Percentiles rank a stretch among this genome's conserved stretches.
phyloP scores from a whole-genome alignment of 1,140 invertebrate species.

The Diorhabda elongata region DNA sequence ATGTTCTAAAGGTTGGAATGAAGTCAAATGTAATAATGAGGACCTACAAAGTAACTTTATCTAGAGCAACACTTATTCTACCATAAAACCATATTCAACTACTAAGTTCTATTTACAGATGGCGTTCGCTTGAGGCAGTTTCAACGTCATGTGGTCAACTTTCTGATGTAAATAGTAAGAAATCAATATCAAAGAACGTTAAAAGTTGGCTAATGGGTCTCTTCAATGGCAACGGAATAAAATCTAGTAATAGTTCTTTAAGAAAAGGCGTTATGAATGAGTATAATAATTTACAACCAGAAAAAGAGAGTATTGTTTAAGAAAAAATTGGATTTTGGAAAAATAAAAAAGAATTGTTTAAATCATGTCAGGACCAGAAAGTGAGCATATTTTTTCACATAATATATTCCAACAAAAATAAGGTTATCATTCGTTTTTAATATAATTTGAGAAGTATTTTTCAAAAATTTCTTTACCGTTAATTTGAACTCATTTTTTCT shows the following conservation, averaged over 20 bases:
- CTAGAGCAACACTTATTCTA: no score
- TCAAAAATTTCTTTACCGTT: no score
- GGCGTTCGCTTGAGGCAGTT: conserved; percentile 71
- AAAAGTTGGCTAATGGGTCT: conserved; percentile 66
- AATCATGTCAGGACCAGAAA: no score
- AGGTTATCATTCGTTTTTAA: no score
- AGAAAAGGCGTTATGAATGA: conserved; percentile 51
- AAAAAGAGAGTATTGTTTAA: conserved; percentile 47
- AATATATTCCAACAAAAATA: no score
- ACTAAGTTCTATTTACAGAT: conserved; percentile 48
- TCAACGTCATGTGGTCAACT: conserved; percentile 44
- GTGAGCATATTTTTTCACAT: no score
- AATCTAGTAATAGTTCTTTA: conserved; percentile 60
- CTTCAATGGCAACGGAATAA: conserved; percentile 61
- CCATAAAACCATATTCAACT: no score
- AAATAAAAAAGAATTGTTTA: background rate
- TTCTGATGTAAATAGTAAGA: conserved; percentile 50
- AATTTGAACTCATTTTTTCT: no score
- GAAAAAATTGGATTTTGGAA: conserved; percentile 6
- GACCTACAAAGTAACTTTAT: no score
- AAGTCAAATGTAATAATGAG: no score
- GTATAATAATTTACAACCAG: conserved; percentile 40
- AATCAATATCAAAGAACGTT: conserved; percentile 53
- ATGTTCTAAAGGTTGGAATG: no score
- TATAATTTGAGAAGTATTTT: no score